A percentile compares a stretch with the other conserved stretches of the same genome.
These are phyloP conservation scores for Ptychoptera contaminata DNA, from an alignment of 2,888 invertebrate species.

Conservation along the genomic window DNA sequence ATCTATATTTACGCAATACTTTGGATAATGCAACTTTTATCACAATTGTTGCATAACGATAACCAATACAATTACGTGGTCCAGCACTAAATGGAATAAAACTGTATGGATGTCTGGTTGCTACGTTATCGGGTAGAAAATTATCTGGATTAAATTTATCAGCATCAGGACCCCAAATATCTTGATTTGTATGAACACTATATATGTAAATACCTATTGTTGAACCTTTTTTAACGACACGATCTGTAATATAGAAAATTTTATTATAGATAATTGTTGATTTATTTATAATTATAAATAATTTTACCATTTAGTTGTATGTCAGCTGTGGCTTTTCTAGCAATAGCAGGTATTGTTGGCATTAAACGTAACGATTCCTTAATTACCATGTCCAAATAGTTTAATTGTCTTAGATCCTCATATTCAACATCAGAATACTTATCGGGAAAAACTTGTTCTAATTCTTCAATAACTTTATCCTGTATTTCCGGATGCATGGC, in stretches of 20 bases:
- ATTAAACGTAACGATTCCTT: slow-evolving; percentile 26
- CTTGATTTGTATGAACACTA: slow-evolving; percentile 22
- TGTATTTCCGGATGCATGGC: slow-evolving; percentile 25
- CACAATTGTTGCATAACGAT: slow-evolving; percentile 22
- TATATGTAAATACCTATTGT: slow-evolving; percentile 24
- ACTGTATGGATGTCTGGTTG: slow-evolving; percentile 23
- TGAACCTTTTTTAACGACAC: slow-evolving; percentile 20
- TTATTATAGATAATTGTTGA: neutral
- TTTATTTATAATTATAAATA: neutral
- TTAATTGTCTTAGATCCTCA: slow-evolving; percentile 21
- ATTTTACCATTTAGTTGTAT: slow-evolving; percentile 15
- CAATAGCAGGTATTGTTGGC: slow-evolving; percentile 23
- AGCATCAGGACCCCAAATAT: slow-evolving; percentile 26
- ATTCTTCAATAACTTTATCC: slow-evolving; percentile 7
- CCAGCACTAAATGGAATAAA: slow-evolving; percentile 29
- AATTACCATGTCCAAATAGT: slow-evolving; percentile 23
- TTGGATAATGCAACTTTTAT: slow-evolving; percentile 22
- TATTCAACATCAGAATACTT: slow-evolving; percentile 19
- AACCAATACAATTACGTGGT: slow-evolving; percentile 25
- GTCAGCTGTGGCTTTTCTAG: slow-evolving; percentile 18
- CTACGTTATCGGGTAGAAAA: slow-evolving; percentile 22
- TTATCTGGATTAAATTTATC: slow-evolving; percentile 25
- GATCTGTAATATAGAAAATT: neutral
- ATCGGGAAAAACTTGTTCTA: neutral
- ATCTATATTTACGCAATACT: slow-evolving; percentile 20